Conservation (phyloP, 2,113 vertebrate genomes). For the Thalassoma bifasciatum region DNA sequence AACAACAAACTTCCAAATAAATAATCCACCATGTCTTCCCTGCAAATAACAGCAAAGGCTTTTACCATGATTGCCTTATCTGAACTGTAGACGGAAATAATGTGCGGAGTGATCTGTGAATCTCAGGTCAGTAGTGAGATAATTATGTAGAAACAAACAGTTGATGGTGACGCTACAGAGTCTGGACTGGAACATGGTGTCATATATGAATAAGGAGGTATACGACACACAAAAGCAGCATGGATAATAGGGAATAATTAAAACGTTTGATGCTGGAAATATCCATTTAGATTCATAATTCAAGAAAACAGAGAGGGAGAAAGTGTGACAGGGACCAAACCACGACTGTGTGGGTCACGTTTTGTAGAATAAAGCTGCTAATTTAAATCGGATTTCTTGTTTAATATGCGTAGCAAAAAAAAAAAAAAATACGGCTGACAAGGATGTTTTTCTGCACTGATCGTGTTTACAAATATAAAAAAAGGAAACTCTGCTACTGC, state of each 20-base stretch:
- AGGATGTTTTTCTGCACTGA: neutral
- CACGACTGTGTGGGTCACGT: neutral
- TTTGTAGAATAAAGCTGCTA: neutral
- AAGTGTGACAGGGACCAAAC: conserved; percentile 2
- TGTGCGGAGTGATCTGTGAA: neutral
- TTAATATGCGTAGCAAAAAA: neutral
- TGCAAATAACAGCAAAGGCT: neutral
- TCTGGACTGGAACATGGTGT: conserved; percentile 38
- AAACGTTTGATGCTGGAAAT: conserved; percentile 68
- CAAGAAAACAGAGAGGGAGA: conserved; percentile 35
- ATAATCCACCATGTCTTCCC: neutral
- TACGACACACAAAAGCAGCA: conserved; percentile 50
- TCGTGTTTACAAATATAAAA: neutral
- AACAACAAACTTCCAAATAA: neutral
- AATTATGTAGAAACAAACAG: conserved; percentile 14
- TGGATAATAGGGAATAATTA: conserved; percentile 64
- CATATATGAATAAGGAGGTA: conserved; percentile 62
- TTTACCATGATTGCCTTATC: neutral
- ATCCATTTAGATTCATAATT: conserved; percentile 56
- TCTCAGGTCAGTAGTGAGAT: conserved; percentile 20
- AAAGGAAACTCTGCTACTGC: neutral
- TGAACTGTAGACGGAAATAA: neutral
- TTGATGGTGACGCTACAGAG: conserved; percentile 1
- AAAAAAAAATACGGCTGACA: neutral
- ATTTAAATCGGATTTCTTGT: conserved; percentile 3